These are phyloP conservation scores for Craterocephalus amniculus DNA, from an alignment of 2,797 vertebrate species.

Conservation along the genomic window DNA sequence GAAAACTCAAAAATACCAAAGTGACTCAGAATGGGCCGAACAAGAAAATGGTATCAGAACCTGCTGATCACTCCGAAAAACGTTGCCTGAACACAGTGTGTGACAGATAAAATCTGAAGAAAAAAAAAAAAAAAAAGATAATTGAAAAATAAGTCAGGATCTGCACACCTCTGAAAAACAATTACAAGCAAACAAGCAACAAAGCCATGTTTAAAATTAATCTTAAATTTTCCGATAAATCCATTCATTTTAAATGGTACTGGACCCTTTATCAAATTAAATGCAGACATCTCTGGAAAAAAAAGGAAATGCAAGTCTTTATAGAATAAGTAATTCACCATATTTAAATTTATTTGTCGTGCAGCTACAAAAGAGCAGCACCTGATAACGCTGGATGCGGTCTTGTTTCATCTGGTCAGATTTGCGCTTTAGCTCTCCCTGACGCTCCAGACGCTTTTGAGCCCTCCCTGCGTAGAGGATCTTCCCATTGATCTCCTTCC, in stretches of 20 bases:
- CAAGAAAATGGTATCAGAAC: not conserved
- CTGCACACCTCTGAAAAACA: too few relatives aligned
- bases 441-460: slow-evolving; percentile 94
- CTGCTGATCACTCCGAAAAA: not conserved
- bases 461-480: slow-evolving; percentile 91
- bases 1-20: not conserved
- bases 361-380: slow-evolving; percentile 48
- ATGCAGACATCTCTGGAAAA: too few relatives aligned
- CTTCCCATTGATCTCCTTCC: slow-evolving; percentile 91
- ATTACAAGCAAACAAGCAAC: too few relatives aligned
- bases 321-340: not conserved
- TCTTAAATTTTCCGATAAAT: not conserved
- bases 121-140: not conserved
- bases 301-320: not conserved
- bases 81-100: not conserved
- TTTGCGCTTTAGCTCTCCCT: slow-evolving; percentile 92
- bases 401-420: slow-evolving; percentile 97
- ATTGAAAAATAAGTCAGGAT: too few relatives aligned
- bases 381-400: slow-evolving; percentile 93
- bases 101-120: not conserved
- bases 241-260: not conserved
- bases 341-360: not conserved
- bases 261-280: not conserved
- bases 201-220: too few relatives aligned
- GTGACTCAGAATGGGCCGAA: not conserved